phyloP scores from a whole-genome alignment of 2,113 vertebrate species.

The Poicephalus gulielmi region DNA sequence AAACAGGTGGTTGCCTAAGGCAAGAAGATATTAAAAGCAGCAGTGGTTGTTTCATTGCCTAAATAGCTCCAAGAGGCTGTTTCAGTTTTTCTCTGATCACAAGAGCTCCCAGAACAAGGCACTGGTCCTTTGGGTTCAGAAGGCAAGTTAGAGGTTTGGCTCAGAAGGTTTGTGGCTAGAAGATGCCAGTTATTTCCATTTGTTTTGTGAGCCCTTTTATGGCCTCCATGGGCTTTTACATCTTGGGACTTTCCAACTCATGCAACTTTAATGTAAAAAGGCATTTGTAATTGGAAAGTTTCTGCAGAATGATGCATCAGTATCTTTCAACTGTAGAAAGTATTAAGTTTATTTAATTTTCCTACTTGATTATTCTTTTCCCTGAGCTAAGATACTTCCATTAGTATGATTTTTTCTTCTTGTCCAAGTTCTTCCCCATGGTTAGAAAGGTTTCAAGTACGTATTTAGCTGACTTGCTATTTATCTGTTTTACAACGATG shows the following conservation, averaged over 20 bases:
- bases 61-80: not conserved
- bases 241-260: not conserved
- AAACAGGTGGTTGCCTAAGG: conserved; percentile 58
- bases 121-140: not conserved
- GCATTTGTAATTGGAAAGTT: not conserved
- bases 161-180: not conserved
- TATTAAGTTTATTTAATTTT: not conserved
- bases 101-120: not conserved
- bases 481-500: not conserved
- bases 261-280: not conserved
- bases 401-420: not conserved
- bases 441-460: not conserved
- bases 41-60: conserved; percentile 26
- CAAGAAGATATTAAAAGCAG: conserved; percentile 51
- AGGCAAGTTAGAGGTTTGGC: not conserved
- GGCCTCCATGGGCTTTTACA: not conserved
- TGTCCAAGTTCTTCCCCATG: not conserved
- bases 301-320: not conserved
- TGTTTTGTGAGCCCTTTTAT: not conserved
- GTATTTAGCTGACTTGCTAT: not conserved
- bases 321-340: not conserved
- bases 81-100: not conserved
- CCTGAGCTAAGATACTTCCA: not conserved
- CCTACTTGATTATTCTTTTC: not conserved
- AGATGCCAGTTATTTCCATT: not conserved